These are phyloP conservation scores for Linhomoeus sp. DNA, from an alignment of 2,888 invertebrate genomes.

Conservation along the genomic window DNA sequence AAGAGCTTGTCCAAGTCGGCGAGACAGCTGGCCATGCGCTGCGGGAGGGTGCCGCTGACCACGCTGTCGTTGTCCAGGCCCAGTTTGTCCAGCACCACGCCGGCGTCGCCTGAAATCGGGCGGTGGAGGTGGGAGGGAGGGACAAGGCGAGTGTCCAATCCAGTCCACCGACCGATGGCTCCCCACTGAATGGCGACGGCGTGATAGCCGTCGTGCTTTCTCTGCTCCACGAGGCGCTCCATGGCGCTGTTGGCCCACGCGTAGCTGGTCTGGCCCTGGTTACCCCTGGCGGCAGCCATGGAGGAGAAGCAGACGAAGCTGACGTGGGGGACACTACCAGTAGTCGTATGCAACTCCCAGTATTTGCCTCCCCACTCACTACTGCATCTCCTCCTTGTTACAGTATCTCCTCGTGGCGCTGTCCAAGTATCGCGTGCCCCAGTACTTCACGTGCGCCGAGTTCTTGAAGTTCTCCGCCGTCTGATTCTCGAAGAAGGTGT, in stretches of 20 bases:
- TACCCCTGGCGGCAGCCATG: slow-evolving; percentile 80
- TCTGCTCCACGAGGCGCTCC: slow-evolving; percentile 74
- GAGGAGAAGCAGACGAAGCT: slow-evolving; percentile 48
- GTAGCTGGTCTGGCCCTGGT: slow-evolving; percentile 81
- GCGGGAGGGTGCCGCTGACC: slow-evolving; percentile 84
- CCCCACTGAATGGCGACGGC: too few relatives aligned
- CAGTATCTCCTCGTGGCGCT: slow-evolving; percentile 50
- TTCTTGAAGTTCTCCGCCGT: slow-evolving; percentile 30
- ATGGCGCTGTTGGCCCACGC: slow-evolving; percentile 83
- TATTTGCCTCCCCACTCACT: too few relatives aligned
- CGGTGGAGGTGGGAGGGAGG: too few relatives aligned
- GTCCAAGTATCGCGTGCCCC: slow-evolving; percentile 58
- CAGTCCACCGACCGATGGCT: too few relatives aligned
- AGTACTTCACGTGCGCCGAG: slow-evolving; percentile 52
- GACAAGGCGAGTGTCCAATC: too few relatives aligned
- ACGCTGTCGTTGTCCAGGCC: slow-evolving; percentile 58
- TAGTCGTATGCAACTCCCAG: too few relatives aligned
- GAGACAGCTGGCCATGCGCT: slow-evolving; percentile 76
- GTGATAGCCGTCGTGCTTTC: slow-evolving; percentile 59
- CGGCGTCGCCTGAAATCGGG: slow-evolving; percentile 52
- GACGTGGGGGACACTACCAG: too few relatives aligned
- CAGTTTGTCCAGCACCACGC: slow-evolving; percentile 68
- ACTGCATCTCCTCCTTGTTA: slow-evolving; percentile 35
- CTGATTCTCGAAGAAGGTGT: slow-evolving; percentile 37
- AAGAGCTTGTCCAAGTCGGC: slow-evolving; percentile 68